Conservation (phyloP, 2,888 invertebrate species). For the Globia sparganii region DNA sequence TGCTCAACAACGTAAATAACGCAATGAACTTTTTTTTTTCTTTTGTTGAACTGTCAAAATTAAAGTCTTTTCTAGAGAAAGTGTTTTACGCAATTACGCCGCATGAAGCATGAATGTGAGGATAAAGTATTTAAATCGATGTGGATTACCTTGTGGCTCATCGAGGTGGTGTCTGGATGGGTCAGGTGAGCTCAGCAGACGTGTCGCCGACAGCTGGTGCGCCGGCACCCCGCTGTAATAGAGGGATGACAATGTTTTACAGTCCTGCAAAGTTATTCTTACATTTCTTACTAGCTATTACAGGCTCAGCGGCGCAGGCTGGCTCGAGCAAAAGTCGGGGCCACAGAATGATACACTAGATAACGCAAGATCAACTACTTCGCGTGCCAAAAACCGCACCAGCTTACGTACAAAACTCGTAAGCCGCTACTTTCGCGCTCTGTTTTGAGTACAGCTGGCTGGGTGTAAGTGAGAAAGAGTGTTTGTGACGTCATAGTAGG, state of each 20-base stretch:
- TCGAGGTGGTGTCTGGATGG: conserved; percentile 94
- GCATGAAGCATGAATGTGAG: neutral
- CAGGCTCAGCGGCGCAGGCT: no score
- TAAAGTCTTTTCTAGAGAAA: no score
- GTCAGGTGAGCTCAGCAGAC: conserved; percentile 95
- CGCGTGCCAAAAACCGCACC: no score
- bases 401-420: no score
- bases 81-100: no score
- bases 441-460: no score
- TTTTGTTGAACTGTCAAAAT: neutral
- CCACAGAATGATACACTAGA: no score
- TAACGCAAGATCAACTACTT: no score
- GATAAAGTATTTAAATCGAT: neutral
- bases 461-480: no score
- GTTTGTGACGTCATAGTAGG: no score
- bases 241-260: neutral
- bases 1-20: neutral
- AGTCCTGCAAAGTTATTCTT: neutral
- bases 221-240: conserved; percentile 93
- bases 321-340: neutral
- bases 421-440: no score
- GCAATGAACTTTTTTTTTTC: no score
- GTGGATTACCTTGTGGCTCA: conserved; percentile 87
- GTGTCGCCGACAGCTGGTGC: conserved; percentile 95
- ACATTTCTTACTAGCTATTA: neutral